phyloP scores from a whole-genome alignment of 1,140 invertebrate species.

The Caenorhabditis brenneri region DNA sequence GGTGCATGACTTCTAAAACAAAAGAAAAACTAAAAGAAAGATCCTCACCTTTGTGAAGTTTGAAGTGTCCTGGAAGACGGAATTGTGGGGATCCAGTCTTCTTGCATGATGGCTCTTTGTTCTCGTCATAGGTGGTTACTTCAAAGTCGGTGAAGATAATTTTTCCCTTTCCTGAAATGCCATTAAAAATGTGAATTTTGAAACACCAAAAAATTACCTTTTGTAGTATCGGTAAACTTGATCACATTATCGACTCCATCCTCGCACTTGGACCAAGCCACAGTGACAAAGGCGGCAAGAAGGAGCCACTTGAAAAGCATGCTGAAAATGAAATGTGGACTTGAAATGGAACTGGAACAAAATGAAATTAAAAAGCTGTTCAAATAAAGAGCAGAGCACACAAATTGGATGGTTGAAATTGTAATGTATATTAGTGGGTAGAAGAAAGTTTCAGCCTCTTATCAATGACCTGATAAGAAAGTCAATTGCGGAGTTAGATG shows the following conservation, averaged over 20 bases:
- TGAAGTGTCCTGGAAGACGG: conserved; percentile 55
- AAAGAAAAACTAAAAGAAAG: not conserved
- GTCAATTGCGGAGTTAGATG: conserved; percentile 1
- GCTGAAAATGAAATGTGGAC: not conserved
- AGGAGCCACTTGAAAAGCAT: conserved; percentile 30
- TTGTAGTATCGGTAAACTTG: conserved; percentile 49
- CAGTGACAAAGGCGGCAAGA: conserved; percentile 17
- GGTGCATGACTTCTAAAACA: not conserved
- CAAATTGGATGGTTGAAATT: not conserved
- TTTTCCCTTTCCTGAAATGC: conserved; percentile 49
- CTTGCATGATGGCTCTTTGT: conserved; percentile 52
- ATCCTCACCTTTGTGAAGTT: conserved; percentile 45
- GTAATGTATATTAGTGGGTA: not conserved
- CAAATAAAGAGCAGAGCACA: not conserved
- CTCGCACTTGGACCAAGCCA: conserved; percentile 42
- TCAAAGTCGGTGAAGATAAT: conserved; percentile 52
- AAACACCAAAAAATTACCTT: too few relatives aligned
- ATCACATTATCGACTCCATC: conserved; percentile 57
- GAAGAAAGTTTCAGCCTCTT: conserved; percentile 19
- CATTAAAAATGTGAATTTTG: too few relatives aligned
- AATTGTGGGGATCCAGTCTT: conserved; percentile 40
- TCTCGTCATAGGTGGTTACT: conserved; percentile 52
- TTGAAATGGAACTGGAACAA: not conserved
- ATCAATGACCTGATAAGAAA: conserved; percentile 33
- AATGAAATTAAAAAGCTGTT: not conserved